Base-by-base conservation (phyloP, 2,888 invertebrate genomes). In the Nymphalis polychloros region DNA sequence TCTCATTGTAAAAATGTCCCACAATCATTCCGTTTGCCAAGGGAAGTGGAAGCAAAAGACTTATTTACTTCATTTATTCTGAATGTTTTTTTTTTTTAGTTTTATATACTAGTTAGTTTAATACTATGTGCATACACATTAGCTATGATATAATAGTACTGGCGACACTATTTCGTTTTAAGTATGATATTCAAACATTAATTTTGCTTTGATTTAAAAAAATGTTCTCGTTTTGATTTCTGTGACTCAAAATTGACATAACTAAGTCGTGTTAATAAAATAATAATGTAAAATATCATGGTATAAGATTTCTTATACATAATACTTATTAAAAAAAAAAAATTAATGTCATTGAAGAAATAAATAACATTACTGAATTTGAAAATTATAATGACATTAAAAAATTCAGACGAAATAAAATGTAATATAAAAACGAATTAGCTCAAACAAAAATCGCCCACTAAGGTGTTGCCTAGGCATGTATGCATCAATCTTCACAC, bases 401-500 rank as follows among this genome's bases (percentile, higher is more conserved):
- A 41, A 41, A 41, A 41, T 35, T 13, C 41, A 41, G 13, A 13
- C 41, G 13, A 41, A 41, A 49, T 8, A 49, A 4, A 19, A 17
- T 2, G n/a, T n/a, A 49, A 49, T 8, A 49, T 19, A 8, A 57
- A n/a, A 35, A 57, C 13, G 10, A 57, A 57, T 57, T 57, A 57
- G 10, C 57, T 57, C 35, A 13, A 41, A 57, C 57, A 57, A 57
- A 41, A 57, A 57, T 35, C n/a, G 31, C 47, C 59, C 50, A 7
- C 67, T 53, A 64, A 52, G 59, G 64, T 67, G 63, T 64, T 66
- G 63, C 57, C 55, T 35, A 60, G 59, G 69, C 70, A 73, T 70
- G 71, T 73, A 74, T 75, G 75, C 78, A 79, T 79, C 79, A 78
- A 78, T 79, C 78, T 79, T 77, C 79, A 76, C 80, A 77, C 75